Conservation (phyloP, 1,140 invertebrate genomes). For the Caenorhabditis latens region DNA sequence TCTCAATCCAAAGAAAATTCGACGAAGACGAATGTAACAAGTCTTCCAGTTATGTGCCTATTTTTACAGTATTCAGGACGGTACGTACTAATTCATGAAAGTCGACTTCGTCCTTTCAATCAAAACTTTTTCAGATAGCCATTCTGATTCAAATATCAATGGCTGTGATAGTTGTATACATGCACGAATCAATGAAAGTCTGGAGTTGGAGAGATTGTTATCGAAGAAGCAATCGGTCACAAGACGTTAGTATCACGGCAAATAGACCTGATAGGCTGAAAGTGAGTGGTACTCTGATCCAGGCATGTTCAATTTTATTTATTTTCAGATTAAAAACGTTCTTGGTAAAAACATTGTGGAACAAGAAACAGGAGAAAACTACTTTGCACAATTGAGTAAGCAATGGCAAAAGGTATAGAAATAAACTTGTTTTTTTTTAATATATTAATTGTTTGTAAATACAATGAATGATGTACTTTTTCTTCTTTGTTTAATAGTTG, state of each 20-base stretch:
- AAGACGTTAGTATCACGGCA: slow-evolving; percentile 3
- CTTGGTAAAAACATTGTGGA: slow-evolving; percentile 13
- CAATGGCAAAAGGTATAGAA: slow-evolving; percentile 12
- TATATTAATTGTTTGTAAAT: neutral
- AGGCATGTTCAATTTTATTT: neutral
- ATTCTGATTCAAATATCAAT: slow-evolving; percentile 26
- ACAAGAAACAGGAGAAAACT: slow-evolving; percentile 22
- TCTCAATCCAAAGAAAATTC: slow-evolving; percentile 9
- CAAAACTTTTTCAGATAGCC: neutral
- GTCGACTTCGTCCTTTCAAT: neutral
- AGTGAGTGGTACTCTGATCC: neutral
- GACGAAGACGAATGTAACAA: slow-evolving; percentile 42
- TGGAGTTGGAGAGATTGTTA: slow-evolving; percentile 12
- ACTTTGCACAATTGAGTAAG: slow-evolving; percentile 37
- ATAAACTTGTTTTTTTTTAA: neutral
- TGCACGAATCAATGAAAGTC: slow-evolving; percentile 37
- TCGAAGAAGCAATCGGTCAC: slow-evolving; percentile 24
- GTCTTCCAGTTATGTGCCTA: neutral
- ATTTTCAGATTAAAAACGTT: slow-evolving; percentile 37
- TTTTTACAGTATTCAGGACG: neutral
- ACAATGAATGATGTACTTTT: neutral
- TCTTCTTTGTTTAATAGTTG: neutral
- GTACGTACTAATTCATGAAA: neutral
- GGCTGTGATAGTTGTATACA: slow-evolving; percentile 28
- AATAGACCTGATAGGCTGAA: neutral